phyloP scores from a whole-genome alignment of 2,797 vertebrate species.

The Sandelia bainsii region DNA sequence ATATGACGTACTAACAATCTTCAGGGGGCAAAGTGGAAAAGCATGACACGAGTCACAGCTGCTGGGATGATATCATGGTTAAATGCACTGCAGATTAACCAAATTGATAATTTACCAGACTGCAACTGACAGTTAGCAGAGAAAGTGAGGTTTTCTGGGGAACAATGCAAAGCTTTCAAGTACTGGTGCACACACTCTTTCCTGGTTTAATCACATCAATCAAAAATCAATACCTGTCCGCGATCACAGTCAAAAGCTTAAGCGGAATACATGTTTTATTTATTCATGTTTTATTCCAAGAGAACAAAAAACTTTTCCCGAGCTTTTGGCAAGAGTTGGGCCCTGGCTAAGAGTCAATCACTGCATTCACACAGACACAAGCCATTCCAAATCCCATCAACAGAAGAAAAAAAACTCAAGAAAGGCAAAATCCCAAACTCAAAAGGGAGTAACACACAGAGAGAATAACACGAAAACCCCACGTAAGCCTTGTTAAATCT shows the following conservation, averaged over 20 bases:
- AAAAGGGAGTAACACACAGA: constrained; percentile 56
- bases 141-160: neutral
- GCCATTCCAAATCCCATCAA: constrained; percentile 73
- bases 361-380: constrained; percentile 61
- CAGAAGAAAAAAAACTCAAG: constrained; percentile 56
- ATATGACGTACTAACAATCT: neutral
- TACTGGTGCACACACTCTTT: neutral
- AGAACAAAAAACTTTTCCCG: constrained; percentile 49
- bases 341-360: constrained; percentile 69
- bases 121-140: neutral
- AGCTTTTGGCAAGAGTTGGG: constrained; percentile 50
- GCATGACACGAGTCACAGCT: constrained; percentile 18
- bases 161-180: constrained; percentile 23
- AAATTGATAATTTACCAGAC: constrained; percentile 18
- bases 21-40: neutral
- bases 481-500: constrained; percentile 76
- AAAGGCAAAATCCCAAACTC: constrained; percentile 70
- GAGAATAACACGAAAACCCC: constrained; percentile 64
- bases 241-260: constrained; percentile 34
- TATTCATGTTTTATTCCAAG: constrained; percentile 57
- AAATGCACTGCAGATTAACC: constrained; percentile 15
- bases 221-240: constrained; percentile 56
- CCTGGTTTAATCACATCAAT: constrained; percentile 44
- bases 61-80: constrained; percentile 23
- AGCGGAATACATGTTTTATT: constrained; percentile 36